Evolutionary conservation across 2,888 invertebrate species (phyloP).

Genomic region (Daptonema setosum): DNA sequence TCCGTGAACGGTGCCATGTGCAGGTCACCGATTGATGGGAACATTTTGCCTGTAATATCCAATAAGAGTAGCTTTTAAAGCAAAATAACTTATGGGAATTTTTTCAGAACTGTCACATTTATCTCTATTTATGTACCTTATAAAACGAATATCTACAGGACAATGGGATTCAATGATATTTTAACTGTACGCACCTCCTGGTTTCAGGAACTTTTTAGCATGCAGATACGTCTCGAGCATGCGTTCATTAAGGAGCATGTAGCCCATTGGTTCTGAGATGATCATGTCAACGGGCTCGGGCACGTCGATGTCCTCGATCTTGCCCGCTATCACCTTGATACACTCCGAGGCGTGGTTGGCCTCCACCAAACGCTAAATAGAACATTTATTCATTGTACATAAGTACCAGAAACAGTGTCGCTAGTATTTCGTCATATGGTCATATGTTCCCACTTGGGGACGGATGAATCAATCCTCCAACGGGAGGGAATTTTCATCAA

Average conservation of each 20-base stretch:
- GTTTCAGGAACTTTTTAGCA: constrained; percentile 88
- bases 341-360: constrained; percentile 67
- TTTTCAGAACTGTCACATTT: neutral
- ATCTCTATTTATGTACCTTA: no score
- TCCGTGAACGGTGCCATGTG: constrained; percentile 94
- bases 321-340: constrained; percentile 78
- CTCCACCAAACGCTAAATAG: constrained; percentile 51
- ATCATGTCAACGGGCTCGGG: constrained; percentile 89
- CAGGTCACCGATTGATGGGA: constrained; percentile 80
- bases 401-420: no score
- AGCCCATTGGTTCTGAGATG: constrained; percentile 99
- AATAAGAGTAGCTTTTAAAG: no score
- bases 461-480: no score
- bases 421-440: no score
- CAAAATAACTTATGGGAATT: neutral
- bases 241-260: constrained; percentile 94
- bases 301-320: constrained; percentile 88
- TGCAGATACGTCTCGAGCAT: constrained; percentile 97
- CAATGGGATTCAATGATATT: no score
- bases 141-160: no score
- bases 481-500: no score
- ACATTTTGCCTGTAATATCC: constrained; percentile 75
- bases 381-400: no score
- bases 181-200: constrained; percentile 36
- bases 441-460: no score